Evolutionary conservation across 1,140 invertebrate genomes (phyloP), one percentile per base, ranked within the genome.

Genomic region (Asbolus verrucosus): DNA sequence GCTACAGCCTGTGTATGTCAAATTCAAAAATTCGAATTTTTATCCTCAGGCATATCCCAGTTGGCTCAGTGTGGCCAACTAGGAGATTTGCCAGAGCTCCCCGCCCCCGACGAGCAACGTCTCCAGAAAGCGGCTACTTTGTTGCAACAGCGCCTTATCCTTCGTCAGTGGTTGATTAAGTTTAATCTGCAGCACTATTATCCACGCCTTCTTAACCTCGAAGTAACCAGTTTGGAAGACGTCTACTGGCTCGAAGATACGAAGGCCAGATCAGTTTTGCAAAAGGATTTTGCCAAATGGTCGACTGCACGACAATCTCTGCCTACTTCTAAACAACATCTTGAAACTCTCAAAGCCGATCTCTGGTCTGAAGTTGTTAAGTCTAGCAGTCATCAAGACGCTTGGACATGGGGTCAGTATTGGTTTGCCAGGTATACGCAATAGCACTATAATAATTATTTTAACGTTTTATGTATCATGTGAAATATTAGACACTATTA

Each of bases 341-440:
- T 94, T 74, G 90, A 91, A 75, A 84, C 85, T 1, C 80, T 95
- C 0, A 95, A 94, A 81, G 87, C 88, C 0, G 91, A 93, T 75
- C 85, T 95, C n/a, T 95, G 93, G 92, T 92, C 89, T 67, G 88
- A 91, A 15, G 91, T 94, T 33, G 91, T 94, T n/a, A 93, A 93
- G 81, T 91, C 87, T 75, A 93, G 90, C 76, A 91, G 93, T 79
- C 92, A 94, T 77, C 90, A 93, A 78, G 92, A 94, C 83, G 92
- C 92, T 31, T 94, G 92, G 91, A 93, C 92, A 76, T 94, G 92
- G 91, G 92, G 91, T 92, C 82, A 81, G 80, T 30, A 5, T 33
- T 67, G 15, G 31, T 43, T 11, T n/a, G n/a, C n/a, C n/a, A n/a
- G n/a, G n/a, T n/a, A n/a, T n/a, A n/a, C n/a, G n/a, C n/a, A n/a